Conservation (phyloP, 2,113 vertebrate species). For the chimpanzee (Pan troglodytes) region NHGRI_mPanTro3-v2.1_pri NC_072398.2:17990001-17990500, state of each 20-base stretch:
- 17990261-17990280: accelerated
- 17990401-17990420: too few relatives aligned
- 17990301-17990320: too few relatives aligned
- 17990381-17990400: background rate
- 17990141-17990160: background rate
- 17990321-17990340: background rate
- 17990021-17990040: conserved; percentile 98
- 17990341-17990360: background rate
- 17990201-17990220: background rate
- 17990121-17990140: background rate
- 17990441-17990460: accelerated
- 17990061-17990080: conserved; percentile 95
- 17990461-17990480: too few relatives aligned
- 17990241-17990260: background rate
- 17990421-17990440: background rate
- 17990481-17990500: too few relatives aligned
- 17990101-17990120: conserved; percentile 20
- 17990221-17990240: too few relatives aligned
- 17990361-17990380: background rate
- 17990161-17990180: accelerated
- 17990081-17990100: background rate
- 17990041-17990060: conserved; percentile 97
- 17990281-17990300: background rate
- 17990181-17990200: accelerated
- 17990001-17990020: conserved; percentile 96